phyloP scores from a whole-genome alignment of 2,797 vertebrate species.

The Crocidura indochinensis region DNA sequence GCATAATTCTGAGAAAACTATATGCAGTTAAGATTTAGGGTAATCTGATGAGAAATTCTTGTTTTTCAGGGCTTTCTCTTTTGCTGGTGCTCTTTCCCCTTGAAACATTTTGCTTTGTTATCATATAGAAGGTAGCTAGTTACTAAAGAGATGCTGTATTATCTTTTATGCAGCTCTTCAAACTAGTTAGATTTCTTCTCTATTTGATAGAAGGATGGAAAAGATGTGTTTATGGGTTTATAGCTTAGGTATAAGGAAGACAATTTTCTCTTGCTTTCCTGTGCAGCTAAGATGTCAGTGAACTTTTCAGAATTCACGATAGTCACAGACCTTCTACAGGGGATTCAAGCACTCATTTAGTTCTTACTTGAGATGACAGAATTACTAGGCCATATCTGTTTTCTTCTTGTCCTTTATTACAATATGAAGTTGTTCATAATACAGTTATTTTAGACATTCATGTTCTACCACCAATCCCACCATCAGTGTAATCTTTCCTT shows the following conservation, averaged over 20 bases:
- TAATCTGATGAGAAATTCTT: conserved; percentile 59
- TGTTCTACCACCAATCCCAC: no score
- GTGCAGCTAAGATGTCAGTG: conserved; percentile 19
- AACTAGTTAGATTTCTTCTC: conserved; percentile 57
- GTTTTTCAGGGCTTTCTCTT: conserved; percentile 38
- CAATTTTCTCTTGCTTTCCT: conserved; percentile 37
- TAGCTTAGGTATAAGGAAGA: conserved; percentile 23
- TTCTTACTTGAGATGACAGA: not conserved
- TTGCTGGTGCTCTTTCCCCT: conserved; percentile 50
- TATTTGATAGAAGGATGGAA: conserved; percentile 45
- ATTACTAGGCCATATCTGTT: not conserved
- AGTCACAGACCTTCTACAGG: not conserved
- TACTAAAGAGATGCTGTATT: not conserved
- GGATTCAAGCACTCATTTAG: conserved; percentile 26
- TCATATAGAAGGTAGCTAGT: conserved; percentile 42
- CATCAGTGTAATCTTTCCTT: no score
- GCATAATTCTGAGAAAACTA: conserved; percentile 51
- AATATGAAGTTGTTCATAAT: no score
- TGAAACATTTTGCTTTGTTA: conserved; percentile 59
- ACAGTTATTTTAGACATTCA: no score
- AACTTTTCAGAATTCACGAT: conserved; percentile 42
- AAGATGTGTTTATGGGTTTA: conserved; percentile 4
- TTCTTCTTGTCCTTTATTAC: not conserved
- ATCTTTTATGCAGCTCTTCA: conserved; percentile 50
- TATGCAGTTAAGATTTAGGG: conserved; percentile 52